Evolutionary conservation across 2,797 vertebrate species (phyloP).

Genomic region (Tragopan temminckii): DNA sequence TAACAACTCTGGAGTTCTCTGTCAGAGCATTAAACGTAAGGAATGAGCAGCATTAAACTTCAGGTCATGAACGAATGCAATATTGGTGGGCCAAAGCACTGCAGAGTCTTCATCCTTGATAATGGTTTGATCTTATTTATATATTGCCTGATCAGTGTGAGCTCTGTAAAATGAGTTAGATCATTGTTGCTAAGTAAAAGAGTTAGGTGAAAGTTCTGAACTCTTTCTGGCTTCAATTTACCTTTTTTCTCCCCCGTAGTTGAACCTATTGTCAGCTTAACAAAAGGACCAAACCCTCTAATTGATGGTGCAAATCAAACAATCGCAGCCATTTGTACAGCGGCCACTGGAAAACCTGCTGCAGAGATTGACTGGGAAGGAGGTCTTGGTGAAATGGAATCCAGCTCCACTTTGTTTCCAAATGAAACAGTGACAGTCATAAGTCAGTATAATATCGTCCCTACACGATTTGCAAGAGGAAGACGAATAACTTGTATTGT

Average conservation of each 20-base stretch:
- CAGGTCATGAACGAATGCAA: neutral
- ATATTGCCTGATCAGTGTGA: neutral
- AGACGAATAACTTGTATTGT: slow-evolving; percentile 92
- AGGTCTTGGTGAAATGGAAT: slow-evolving; percentile 87
- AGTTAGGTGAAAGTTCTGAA: neutral
- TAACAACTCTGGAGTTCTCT: neutral
- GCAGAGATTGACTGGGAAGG: slow-evolving; percentile 94
- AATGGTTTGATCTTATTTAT: accelerated
- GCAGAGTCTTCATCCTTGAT: neutral
- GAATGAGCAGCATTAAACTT: neutral
- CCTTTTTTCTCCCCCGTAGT: slow-evolving; percentile 75
- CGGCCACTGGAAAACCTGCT: slow-evolving; percentile 91
- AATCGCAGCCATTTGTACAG: slow-evolving; percentile 93
- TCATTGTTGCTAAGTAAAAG: neutral
- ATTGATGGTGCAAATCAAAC: slow-evolving; percentile 90
- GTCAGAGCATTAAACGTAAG: neutral
- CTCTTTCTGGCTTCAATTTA: neutral
- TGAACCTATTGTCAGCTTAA: slow-evolving; percentile 93
- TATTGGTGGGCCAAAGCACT: neutral
- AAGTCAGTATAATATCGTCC: slow-evolving; percentile 88
- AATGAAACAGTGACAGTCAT: slow-evolving; percentile 90
- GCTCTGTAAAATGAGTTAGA: neutral
- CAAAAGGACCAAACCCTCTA: slow-evolving; percentile 86
- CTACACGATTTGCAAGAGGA: slow-evolving; percentile 90
- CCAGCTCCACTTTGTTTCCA: slow-evolving; percentile 82